These are phyloP conservation scores for Tridacna crocea DNA, from an alignment of 2,888 invertebrate genomes.

Conservation along the genomic window DNA sequence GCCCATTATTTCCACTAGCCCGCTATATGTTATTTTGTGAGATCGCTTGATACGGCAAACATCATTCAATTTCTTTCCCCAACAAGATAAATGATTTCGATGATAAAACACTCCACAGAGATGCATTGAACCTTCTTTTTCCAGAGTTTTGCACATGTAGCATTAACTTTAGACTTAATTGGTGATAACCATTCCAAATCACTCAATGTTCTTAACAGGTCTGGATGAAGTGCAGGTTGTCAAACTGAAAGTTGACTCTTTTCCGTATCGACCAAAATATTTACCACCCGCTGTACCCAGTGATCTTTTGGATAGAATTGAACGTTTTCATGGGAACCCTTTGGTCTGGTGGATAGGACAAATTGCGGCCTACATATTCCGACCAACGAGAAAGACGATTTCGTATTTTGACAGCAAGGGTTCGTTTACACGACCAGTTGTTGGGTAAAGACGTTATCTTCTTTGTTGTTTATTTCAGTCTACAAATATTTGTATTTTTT, in stretches of 20 bases:
- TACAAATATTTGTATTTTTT: no score
- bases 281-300: background rate
- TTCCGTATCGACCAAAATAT: background rate
- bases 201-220: background rate
- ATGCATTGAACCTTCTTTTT: no score
- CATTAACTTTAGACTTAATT: no score
- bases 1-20: no score
- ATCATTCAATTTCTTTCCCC: no score
- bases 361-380: slow-evolving; percentile 4
- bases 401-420: background rate
- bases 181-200: no score
- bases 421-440: background rate
- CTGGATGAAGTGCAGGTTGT: background rate
- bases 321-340: slow-evolving; percentile 17
- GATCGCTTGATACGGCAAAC: no score
- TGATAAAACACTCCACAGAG: no score
- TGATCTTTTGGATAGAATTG: background rate
- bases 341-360: slow-evolving; percentile 11
- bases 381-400: background rate
- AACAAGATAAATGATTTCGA: no score
- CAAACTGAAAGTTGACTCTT: background rate
- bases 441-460: background rate
- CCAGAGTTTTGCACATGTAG: no score
- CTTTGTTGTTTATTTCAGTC: no score
- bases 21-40: no score